Evolutionary conservation across 2,113 vertebrate genomes (phyloP), one percentile per base, ranked within the genome.

Genomic region (Girardinichthys multiradiatus): DNA sequence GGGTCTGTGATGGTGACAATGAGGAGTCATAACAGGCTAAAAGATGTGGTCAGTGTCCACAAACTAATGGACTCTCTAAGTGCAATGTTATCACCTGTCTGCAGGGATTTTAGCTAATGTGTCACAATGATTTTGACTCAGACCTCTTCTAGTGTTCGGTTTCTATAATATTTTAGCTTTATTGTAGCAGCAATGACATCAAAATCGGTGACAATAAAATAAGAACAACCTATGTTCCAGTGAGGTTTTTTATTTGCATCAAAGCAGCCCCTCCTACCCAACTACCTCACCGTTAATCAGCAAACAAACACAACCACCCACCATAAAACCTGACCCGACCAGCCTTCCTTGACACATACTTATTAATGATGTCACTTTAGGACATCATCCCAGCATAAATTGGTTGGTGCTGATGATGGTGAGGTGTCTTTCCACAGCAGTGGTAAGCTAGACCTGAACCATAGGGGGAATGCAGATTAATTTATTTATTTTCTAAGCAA

Each of bases 61-160:
- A 73, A 68, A 62, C 64, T 82, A 82, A 83, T 81, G 81, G 79
- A 76, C 74, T 72, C 86, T 87, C 80, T 81, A 37, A 81, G 30
- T n/a, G 11, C 64, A 35, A 80, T 45, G 19, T 60, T 21, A 71
- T 72, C 19, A 7, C 51, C 19, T 35, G 54, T 77, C 79, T 80
- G 6, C 4, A 24, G 59, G 61, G 79, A 81, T n/a, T 70, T 63
- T 4, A 31, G 58, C 66, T 35, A 70, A 59, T 45, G 57, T 19
- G 42, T 24, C 42, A 24, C 12, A 7, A 64, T 65, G 64, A 19
- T 30, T 48, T 63, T 72, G 79, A 4, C 35, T 29, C 14, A 59
- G 73, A 67, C 72, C 65, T 37, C 67, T 54, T 51, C 31, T 30
- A 19, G 24, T 27, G 5, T 9, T 54, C 28, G 35, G 27, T 27